Percentiles rank a stretch among this genome's conserved stretches.
Evolutionary conservation across 2,797 vertebrate species (phyloP).

Genomic region (Lophius americanus): DNA sequence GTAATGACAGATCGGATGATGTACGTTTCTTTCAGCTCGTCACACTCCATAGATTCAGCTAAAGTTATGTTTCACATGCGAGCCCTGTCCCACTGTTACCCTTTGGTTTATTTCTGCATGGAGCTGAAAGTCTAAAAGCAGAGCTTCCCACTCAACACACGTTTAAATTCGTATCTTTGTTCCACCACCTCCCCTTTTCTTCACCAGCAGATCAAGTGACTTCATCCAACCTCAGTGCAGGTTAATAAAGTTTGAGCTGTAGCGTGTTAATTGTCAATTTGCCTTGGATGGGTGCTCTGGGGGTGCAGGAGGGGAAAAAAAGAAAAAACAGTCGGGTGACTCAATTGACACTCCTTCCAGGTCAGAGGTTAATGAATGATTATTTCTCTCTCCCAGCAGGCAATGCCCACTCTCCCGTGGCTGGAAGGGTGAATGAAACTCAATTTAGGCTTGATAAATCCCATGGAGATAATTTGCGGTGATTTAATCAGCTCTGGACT

Average conservation of each 20-base stretch:
- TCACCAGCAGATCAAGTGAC: constrained; percentile 63
- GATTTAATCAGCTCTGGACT: constrained; percentile 75
- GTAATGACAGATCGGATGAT: constrained; percentile 54
- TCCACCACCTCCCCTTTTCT: background rate
- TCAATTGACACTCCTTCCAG: constrained; percentile 71
- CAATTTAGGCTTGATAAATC: constrained; percentile 78
- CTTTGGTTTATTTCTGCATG: constrained; percentile 33
- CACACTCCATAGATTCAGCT: constrained; percentile 56
- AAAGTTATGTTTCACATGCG: constrained; percentile 46
- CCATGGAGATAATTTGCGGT: constrained; percentile 74
- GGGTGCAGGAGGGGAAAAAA: background rate
- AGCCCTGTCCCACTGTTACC: constrained; percentile 14
- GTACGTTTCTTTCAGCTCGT: constrained; percentile 60
- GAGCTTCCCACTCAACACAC: constrained; percentile 3
- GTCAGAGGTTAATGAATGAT: constrained; percentile 86
- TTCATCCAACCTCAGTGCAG: constrained; percentile 42
- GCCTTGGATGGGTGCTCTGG: constrained; percentile 43
- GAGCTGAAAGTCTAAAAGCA: constrained; percentile 10
- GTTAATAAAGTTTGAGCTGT: constrained; percentile 73
- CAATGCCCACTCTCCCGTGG: constrained; percentile 70
- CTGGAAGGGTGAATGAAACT: constrained; percentile 76
- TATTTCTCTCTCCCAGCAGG: constrained; percentile 81
- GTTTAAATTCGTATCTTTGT: constrained; percentile 21
- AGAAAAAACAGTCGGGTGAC: constrained; percentile 56
- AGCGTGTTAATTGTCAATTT: constrained; percentile 71